A percentile compares a stretch with the other conserved stretches of the same genome.
Evolutionary conservation across 2,888 invertebrate species (phyloP).

Genomic region (Empis livida): DNA sequence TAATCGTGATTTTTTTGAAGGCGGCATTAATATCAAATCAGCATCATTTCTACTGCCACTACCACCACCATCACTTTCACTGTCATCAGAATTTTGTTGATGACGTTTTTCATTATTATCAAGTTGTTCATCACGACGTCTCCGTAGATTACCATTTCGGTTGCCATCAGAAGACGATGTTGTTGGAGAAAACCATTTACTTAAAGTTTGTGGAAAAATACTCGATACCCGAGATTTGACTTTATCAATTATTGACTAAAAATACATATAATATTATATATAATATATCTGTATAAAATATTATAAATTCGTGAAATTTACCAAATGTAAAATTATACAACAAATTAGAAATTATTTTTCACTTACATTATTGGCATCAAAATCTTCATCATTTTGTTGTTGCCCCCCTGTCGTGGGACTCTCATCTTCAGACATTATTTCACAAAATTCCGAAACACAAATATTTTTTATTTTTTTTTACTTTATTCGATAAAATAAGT

Average conservation of each 20-base stretch:
- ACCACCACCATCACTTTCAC: constrained; percentile 6
- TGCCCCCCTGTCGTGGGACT: constrained; percentile 9
- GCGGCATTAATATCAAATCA: constrained; percentile 16
- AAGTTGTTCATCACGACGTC: constrained; percentile 21
- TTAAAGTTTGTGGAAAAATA: constrained; percentile 28
- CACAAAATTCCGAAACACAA: too few species aligned
- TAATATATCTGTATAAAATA: too few species aligned
- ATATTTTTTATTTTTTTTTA: too few species aligned
- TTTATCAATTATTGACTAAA: constrained; percentile 33
- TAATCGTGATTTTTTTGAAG: constrained; percentile 14
- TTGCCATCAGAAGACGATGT: constrained; percentile 9
- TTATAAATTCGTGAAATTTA: too few species aligned
- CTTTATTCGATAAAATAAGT: too few species aligned
- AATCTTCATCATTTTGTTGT: constrained; percentile 2
- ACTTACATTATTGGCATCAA: constrained; percentile 13
- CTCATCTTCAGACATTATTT: constrained; percentile 13
- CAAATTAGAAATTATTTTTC: too few species aligned
- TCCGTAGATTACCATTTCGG: constrained; percentile 18
- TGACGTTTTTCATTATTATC: constrained; percentile 16
- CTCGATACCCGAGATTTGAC: constrained; percentile 30
- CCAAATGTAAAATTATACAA: not conserved
- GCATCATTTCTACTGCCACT: constrained; percentile 17
- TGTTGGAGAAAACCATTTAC: constrained; percentile 32
- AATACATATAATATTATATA: constrained; percentile 7
- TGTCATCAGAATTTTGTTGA: constrained; percentile 9